Conservation (phyloP, 1,140 invertebrate genomes). For the Stegodyphus dumicola region DNA sequence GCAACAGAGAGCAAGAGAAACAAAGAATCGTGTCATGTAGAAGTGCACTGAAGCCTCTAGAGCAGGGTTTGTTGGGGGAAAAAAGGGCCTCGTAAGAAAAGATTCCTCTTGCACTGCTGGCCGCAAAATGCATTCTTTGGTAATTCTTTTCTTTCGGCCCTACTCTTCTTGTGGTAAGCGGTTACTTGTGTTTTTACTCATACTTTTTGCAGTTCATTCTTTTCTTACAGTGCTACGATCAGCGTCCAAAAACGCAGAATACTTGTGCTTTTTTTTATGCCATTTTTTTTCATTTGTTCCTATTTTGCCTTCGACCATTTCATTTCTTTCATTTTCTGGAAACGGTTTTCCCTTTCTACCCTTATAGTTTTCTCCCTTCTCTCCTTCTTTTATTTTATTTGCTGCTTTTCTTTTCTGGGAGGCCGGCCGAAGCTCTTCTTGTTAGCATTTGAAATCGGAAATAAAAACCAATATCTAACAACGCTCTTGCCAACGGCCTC, state of each 20-base stretch:
- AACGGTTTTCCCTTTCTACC: constrained; percentile 27
- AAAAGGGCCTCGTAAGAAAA: not conserved
- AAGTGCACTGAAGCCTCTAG: not conserved
- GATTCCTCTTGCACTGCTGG: constrained; percentile 13
- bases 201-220: constrained; percentile 28
- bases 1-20: too few relatives aligned
- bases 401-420: not conserved
- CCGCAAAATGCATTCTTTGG: constrained; percentile 1
- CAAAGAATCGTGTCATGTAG: too few relatives aligned
- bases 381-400: constrained; percentile 8
- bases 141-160: constrained; percentile 10
- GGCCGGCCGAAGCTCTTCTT: constrained; percentile 32
- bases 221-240: constrained; percentile 16
- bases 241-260: constrained; percentile 32
- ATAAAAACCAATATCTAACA: constrained; percentile 59
- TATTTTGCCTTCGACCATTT: constrained; percentile 54
- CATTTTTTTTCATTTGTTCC: constrained; percentile 38
- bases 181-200: constrained; percentile 41
- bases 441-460: constrained; percentile 60
- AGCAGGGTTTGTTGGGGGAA: not conserved
- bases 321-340: constrained; percentile 57
- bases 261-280: constrained; percentile 1
- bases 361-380: constrained; percentile 21
- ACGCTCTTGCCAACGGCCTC: constrained; percentile 31
- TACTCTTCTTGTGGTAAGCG: constrained; percentile 16